Conservation (phyloP, 2,797 vertebrate species). For the Gambusia yucatana region DNA sequence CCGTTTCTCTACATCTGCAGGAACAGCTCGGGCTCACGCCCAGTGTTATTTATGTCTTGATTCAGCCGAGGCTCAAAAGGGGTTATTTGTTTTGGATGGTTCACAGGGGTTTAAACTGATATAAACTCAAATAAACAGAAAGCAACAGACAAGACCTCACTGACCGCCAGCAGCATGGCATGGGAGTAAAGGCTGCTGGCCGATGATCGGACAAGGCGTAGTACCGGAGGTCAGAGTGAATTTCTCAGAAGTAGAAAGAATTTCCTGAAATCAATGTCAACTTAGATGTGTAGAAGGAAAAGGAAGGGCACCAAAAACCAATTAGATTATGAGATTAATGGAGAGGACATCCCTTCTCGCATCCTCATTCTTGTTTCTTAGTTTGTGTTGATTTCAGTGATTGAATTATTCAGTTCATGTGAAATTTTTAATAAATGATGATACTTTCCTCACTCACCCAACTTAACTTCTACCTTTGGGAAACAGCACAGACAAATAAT, state of each 20-base stretch:
- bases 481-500: not conserved
- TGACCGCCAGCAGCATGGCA: slow-evolving; percentile 33
- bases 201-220: slow-evolving; percentile 33
- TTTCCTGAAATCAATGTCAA: slow-evolving; percentile 49
- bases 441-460: not conserved
- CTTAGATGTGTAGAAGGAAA: slow-evolving; percentile 35
- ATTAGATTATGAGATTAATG: not conserved
- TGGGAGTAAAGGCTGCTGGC: slow-evolving; percentile 53
- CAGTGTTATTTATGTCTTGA: slow-evolving; percentile 28
- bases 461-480: not conserved
- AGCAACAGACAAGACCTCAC: slow-evolving; percentile 12
- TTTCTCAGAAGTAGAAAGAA: slow-evolving; percentile 66
- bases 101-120: slow-evolving; percentile 26
- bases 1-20: not conserved
- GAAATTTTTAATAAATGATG: not conserved
- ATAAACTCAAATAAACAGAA: slow-evolving; percentile 55
- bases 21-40: not conserved
- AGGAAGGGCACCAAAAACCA: slow-evolving; percentile 38
- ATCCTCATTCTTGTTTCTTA: not conserved
- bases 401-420: not conserved
- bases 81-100: slow-evolving; percentile 21
- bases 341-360: not conserved
- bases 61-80: slow-evolving; percentile 12
- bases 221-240: slow-evolving; percentile 59
- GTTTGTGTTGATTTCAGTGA: not conserved